Base-by-base conservation (phyloP, 2,797 vertebrate species). In the Brotogeris chrysoptera region DNA sequence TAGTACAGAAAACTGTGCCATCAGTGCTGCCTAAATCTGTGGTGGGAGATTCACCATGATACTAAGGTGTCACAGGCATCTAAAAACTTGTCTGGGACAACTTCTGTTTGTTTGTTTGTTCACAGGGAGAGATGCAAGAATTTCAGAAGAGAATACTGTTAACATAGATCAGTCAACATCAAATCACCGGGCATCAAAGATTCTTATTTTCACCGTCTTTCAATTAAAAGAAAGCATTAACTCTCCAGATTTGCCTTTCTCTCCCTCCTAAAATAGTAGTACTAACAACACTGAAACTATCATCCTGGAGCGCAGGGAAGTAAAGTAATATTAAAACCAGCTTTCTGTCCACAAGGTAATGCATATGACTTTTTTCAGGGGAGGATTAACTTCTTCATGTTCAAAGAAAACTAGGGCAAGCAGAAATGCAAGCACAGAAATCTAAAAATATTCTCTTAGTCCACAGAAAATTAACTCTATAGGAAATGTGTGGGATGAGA, bases 321-420 rank as follows among this genome's bases (percentile, higher is more conserved):
- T 30, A 44, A 82, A 77, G 44, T 13, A 85, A 82, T 80, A 92
- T 80, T 82, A 73, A 93, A 89, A 38, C 52, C 64, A 70, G 80
- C 88, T 86, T 92, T 86, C 78, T 46, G n/a, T 86, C 46, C 43
- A 52, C 80, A 84, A 93, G 82, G 85, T 83, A 93, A 87, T 28
- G 18, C 70, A 76, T 28, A 50, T 25, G 47, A 39, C 46, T 87
- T 66, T 78, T 93, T 95, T 86, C 64, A 86, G 68, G 36, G 44
- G 9, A 89, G 32, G 64, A 96, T 94, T 95, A 89, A 84, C 80
- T 89, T 86, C 83, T 79, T 90, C 68, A 36, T n/a, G 70, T 70
- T 94, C 82, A 89, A 84, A 95, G 64, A 93, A 92, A 95, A 92
- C 73, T 73, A 93, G 71, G 55, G 44, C 47, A 92, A 92, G 55